Evolutionary conservation across 1,140 invertebrate genomes (phyloP).

Genomic region (Tenebrio molitor): DNA sequence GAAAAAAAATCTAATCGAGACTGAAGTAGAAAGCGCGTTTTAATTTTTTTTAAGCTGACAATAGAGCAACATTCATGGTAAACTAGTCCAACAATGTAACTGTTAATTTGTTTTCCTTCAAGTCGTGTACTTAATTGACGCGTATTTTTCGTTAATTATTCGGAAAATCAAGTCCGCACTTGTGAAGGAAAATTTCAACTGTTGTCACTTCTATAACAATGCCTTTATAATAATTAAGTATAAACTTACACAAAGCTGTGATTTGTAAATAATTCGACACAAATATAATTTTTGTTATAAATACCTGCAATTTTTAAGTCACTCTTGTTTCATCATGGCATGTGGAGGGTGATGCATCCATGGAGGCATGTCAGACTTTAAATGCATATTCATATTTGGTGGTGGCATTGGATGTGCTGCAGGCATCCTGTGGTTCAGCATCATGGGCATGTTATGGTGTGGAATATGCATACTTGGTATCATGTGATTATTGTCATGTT

Average conservation of each 20-base stretch:
- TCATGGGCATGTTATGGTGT: constrained; percentile 30
- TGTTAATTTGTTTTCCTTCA: too few relatives aligned
- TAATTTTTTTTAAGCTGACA: constrained; percentile 31
- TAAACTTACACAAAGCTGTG: constrained; percentile 30
- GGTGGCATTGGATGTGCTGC: constrained; percentile 16
- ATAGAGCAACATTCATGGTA: too few relatives aligned
- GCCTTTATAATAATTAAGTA: too few relatives aligned
- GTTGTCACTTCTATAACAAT: too few relatives aligned
- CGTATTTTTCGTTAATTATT: too few relatives aligned
- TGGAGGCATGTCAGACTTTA: not conserved
- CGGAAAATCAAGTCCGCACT: too few relatives aligned
- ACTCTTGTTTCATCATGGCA: constrained; percentile 46
- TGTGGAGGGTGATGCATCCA: constrained; percentile 43
- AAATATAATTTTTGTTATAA: not conserved
- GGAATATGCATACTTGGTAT: not conserved
- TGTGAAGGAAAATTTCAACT: too few relatives aligned
- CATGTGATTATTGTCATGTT: constrained; percentile 39
- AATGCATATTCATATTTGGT: constrained; percentile 6
- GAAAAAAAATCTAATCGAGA: constrained; percentile 20
- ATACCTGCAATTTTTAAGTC: constrained; percentile 11
- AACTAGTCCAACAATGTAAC: too few relatives aligned
- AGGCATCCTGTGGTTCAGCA: constrained; percentile 29
- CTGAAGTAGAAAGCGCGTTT: constrained; percentile 38
- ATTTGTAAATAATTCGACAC: constrained; percentile 37
- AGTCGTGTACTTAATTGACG: too few relatives aligned